phyloP scores from a whole-genome alignment of 2,888 invertebrate genomes.

The Tanytarsus gracilentus region DNA sequence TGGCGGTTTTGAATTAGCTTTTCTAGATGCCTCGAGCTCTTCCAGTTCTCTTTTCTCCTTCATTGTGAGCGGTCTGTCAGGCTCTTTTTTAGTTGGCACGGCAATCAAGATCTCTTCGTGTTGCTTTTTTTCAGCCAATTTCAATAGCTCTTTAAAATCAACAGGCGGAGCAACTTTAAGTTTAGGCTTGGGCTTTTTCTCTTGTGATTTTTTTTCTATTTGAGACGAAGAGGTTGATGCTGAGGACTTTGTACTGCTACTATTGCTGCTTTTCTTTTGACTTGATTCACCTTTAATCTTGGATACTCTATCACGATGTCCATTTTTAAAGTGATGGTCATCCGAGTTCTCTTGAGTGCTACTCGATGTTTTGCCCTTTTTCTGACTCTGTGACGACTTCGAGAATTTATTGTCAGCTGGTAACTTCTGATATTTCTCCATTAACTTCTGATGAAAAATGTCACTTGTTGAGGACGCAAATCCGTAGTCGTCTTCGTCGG shows the following conservation, averaged over 20 bases:
- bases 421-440: slow-evolving; percentile 68
- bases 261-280: slow-evolving; percentile 38
- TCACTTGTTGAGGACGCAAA: slow-evolving; percentile 78
- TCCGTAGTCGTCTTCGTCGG: slow-evolving; percentile 86
- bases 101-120: slow-evolving; percentile 63
- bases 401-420: slow-evolving; percentile 65
- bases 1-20: slow-evolving; percentile 44
- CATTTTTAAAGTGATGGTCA: slow-evolving; percentile 49
- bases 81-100: slow-evolving; percentile 47
- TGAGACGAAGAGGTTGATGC: not conserved
- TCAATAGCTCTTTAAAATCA: slow-evolving; percentile 68
- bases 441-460: slow-evolving; percentile 72
- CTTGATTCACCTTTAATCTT: slow-evolving; percentile 38
- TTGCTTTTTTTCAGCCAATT: slow-evolving; percentile 76
- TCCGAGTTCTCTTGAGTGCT: slow-evolving; percentile 61
- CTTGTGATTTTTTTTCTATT: slow-evolving; percentile 39
- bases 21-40: slow-evolving; percentile 58
- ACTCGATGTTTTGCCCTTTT: slow-evolving; percentile 62
- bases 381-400: slow-evolving; percentile 33
- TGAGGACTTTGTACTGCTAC: slow-evolving; percentile 29
- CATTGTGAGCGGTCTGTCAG: slow-evolving; percentile 68
- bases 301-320: slow-evolving; percentile 46
- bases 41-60: slow-evolving; percentile 67
- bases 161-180: slow-evolving; percentile 56
- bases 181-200: slow-evolving; percentile 47